phyloP scores from a whole-genome alignment of 2,888 invertebrate species.

The Mesopsocus fuscifrons region DNA sequence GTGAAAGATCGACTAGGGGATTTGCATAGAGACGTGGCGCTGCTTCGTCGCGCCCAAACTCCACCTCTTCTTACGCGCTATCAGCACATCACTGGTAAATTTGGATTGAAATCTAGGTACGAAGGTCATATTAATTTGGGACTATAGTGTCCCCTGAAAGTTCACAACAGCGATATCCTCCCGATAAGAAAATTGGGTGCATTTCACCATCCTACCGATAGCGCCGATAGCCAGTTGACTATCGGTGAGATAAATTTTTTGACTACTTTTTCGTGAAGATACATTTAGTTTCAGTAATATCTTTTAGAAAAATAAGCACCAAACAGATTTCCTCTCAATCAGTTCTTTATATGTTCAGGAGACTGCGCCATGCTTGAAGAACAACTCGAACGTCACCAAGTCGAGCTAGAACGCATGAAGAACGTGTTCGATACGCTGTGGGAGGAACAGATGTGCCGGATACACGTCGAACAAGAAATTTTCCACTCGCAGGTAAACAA shows the following conservation, averaged over 20 bases:
- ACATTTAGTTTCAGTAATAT: too few relatives aligned
- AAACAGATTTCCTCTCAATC: too few relatives aligned
- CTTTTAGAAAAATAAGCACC: too few relatives aligned
- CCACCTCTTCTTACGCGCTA: constrained; percentile 24
- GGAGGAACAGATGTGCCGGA: constrained; percentile 51
- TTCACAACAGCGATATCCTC: too few relatives aligned
- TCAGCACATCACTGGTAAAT: constrained; percentile 17
- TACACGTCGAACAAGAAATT: constrained; percentile 49
- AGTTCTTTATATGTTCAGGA: too few relatives aligned
- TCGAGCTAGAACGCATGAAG: constrained; percentile 37
- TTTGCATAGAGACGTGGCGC: constrained; percentile 46
- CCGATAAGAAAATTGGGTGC: too few relatives aligned
- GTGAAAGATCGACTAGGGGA: constrained; percentile 45
- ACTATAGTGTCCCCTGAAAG: constrained; percentile 9
- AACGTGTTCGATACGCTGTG: constrained; percentile 41
- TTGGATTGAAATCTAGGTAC: too few relatives aligned
- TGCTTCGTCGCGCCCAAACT: constrained; percentile 34
- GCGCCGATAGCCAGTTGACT: too few relatives aligned
- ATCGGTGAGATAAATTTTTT: too few relatives aligned
- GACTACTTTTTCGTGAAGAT: too few relatives aligned
- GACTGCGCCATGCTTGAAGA: constrained; percentile 40
- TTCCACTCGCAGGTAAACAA: constrained; percentile 32
- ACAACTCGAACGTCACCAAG: constrained; percentile 37
- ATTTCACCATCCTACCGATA: too few relatives aligned
- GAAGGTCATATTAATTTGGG: too few relatives aligned